A percentile compares a stretch with the other conserved stretches of the same genome.
Conservation (phyloP, 2,797 vertebrate genomes). For the Mus caroli region DNA sequence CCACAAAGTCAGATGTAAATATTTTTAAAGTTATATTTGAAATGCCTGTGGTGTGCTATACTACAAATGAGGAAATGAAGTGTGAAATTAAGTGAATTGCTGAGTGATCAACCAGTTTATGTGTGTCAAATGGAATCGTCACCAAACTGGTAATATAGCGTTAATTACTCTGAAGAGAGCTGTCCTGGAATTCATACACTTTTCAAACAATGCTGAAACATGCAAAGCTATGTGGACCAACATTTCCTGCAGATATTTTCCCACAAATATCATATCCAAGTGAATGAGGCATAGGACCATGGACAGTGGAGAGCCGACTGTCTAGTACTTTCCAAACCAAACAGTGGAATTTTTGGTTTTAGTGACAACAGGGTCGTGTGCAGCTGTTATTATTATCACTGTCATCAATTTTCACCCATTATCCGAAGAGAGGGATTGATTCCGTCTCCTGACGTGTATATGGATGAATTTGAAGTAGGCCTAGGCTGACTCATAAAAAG, state of each 20-base stretch:
- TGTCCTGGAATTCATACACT: conserved; percentile 6
- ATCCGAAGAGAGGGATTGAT: conserved; percentile 33
- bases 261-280: conserved; percentile 49
- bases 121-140: conserved; percentile 68
- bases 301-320: background rate
- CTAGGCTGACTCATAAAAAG: conserved; percentile 50
- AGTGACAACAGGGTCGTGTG: background rate
- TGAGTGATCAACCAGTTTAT: conserved; percentile 72
- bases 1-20: conserved; percentile 55
- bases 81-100: conserved; percentile 73
- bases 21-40: conserved; percentile 66
- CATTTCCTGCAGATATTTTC: conserved; percentile 46
- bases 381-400: conserved; percentile 44
- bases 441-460: conserved; percentile 43
- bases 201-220: conserved; percentile 48
- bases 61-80: conserved; percentile 69
- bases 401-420: conserved; percentile 52
- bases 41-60: conserved; percentile 63
- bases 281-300: background rate
- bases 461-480: conserved; percentile 60
- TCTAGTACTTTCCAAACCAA: conserved; percentile 1
- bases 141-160: conserved; percentile 40
- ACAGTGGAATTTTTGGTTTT: conserved; percentile 52
- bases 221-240: conserved; percentile 30
- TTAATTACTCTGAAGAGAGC: conserved; percentile 56